Evolutionary conservation across 2,113 vertebrate genomes (phyloP).

Genomic region (Gasterosteus aculeatus): DNA sequence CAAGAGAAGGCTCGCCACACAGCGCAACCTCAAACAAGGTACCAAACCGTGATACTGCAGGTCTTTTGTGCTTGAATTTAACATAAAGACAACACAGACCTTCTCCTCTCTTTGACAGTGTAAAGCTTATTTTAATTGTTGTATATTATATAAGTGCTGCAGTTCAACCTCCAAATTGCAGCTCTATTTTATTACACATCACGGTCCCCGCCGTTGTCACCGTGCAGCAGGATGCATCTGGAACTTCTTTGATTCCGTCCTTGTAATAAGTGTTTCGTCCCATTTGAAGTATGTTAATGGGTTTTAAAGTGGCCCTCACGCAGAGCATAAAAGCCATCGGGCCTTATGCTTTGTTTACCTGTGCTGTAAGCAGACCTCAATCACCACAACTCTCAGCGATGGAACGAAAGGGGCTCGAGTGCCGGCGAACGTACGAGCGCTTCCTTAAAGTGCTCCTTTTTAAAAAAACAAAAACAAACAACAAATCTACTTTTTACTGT

Average conservation of each 20-base stretch:
- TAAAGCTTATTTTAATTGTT: not conserved
- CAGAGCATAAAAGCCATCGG: conserved; percentile 60
- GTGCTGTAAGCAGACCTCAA: conserved; percentile 65
- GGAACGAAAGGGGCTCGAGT: conserved; percentile 36
- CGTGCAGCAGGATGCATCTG: conserved; percentile 61
- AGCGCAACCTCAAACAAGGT: conserved; percentile 88
- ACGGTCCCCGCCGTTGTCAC: conserved; percentile 23
- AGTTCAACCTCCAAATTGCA: not conserved
- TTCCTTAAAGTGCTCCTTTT: conserved; percentile 22
- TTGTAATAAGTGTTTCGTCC: conserved; percentile 62
- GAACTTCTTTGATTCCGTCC: conserved; percentile 66
- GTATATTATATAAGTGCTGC: not conserved
- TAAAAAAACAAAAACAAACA: not conserved
- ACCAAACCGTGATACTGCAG: not conserved
- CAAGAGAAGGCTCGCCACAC: conserved; percentile 93
- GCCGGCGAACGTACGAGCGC: not conserved
- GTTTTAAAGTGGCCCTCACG: conserved; percentile 71
- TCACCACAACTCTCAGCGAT: conserved; percentile 49
- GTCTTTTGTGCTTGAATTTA: not conserved
- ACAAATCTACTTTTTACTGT: conserved; percentile 1
- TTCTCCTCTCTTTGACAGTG: not conserved
- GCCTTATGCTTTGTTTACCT: conserved; percentile 70
- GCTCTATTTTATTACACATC: conserved; percentile 9
- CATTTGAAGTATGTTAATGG: conserved; percentile 73
- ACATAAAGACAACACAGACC: not conserved